A percentile compares a stretch with the other conserved stretches of the same genome.
phyloP scores from a whole-genome alignment of 2,113 vertebrate genomes.

The Bujurquina vittata region DNA sequence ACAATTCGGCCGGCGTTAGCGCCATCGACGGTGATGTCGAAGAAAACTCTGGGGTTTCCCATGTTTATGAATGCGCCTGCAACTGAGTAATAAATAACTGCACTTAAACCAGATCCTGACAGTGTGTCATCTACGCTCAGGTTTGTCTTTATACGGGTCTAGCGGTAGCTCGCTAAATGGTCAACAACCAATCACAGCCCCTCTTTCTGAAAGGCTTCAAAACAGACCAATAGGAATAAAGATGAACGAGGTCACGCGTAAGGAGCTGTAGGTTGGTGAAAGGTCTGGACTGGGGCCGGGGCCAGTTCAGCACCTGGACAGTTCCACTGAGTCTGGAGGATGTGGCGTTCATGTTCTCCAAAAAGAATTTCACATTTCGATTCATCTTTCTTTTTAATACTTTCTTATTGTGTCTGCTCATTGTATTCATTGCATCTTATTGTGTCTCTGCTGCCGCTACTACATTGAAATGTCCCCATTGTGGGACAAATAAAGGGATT shows the following conservation, averaged over 20 bases:
- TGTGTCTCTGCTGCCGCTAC: no score
- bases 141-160: background rate
- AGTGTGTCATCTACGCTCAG: background rate
- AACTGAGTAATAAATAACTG: background rate
- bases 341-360: no score
- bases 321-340: no score
- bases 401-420: no score
- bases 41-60: slow-evolving; percentile 81
- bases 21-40: slow-evolving; percentile 76
- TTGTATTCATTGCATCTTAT: no score
- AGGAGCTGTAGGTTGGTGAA: background rate
- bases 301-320: no score
- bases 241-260: background rate
- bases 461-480: no score
- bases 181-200: slow-evolving; percentile 41
- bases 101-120: background rate
- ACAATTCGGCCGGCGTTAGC: slow-evolving; percentile 71
- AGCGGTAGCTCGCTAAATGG: no score
- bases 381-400: no score
- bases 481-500: no score
- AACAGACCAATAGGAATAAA: slow-evolving; percentile 16
- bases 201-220: background rate
- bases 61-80: slow-evolving; percentile 47
- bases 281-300: no score
- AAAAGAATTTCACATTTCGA: no score